Conservation (phyloP, 1,140 invertebrate species). For the Aethina tumida region DNA sequence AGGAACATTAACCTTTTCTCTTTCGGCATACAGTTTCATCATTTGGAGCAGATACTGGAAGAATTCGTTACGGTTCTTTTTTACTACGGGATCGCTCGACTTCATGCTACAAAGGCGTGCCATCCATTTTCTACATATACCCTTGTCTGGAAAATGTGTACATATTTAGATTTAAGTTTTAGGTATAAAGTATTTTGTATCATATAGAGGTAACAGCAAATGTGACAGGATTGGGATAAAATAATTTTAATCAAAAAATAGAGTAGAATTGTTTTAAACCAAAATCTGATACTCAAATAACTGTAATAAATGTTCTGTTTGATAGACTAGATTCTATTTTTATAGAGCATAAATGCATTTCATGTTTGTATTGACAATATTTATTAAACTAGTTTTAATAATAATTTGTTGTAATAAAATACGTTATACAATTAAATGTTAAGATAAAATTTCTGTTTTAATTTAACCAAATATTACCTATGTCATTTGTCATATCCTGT, state of each 20-base stretch:
- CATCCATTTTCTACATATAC: constrained; percentile 37
- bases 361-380: constrained; percentile 1
- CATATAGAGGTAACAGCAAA: not conserved
- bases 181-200: not conserved
- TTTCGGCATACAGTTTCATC: constrained; percentile 29
- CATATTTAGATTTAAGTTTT: not conserved
- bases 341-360: constrained; percentile 8
- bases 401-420: too few relatives aligned
- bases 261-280: not conserved
- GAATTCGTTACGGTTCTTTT: constrained; percentile 40
- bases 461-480: not conserved
- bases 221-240: not conserved
- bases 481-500: not conserved
- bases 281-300: not conserved
- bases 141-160: constrained; percentile 27
- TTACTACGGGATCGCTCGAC: constrained; percentile 32
- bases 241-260: not conserved
- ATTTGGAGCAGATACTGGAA: constrained; percentile 40
- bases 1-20: too few relatives aligned
- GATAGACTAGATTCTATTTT: constrained; percentile 8
- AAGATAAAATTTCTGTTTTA: constrained; percentile 4
- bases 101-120: constrained; percentile 33
- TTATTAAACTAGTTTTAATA: not conserved
- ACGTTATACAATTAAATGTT: not conserved
- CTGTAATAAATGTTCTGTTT: not conserved